These are phyloP conservation scores for Apistogramma diplotaenia DNA, from an alignment of 2,113 vertebrate species.

Conservation along the genomic window DNA sequence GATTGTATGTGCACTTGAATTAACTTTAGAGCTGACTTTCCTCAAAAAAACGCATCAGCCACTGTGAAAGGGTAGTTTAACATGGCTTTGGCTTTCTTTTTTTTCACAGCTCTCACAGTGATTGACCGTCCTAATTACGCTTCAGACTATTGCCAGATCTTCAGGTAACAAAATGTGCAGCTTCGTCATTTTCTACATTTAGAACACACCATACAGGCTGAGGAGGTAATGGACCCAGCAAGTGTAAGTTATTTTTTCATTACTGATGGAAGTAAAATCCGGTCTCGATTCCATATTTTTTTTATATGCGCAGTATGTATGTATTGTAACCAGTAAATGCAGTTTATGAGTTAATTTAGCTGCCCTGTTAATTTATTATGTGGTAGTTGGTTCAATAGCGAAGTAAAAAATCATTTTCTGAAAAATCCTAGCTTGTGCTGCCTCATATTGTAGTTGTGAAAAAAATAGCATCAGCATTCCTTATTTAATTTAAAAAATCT, in stretches of 20 bases:
- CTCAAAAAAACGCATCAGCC: neutral
- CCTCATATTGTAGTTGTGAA: neutral
- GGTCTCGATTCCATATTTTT: neutral
- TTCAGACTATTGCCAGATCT: neutral
- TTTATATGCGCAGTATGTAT: neutral
- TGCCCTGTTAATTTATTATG: neutral
- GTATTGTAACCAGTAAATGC: neutral
- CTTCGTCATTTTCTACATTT: slow-evolving; percentile 13
- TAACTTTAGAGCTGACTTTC: neutral
- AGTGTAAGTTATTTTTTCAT: neutral
- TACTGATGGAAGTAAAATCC: neutral
- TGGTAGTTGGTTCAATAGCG: neutral
- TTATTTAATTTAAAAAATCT: neutral
- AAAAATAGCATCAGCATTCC: neutral
- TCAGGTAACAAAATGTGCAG: neutral
- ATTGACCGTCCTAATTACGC: neutral
- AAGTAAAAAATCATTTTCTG: neutral
- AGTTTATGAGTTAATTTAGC: neutral
- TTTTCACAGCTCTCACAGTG: neutral
- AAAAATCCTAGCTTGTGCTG: neutral
- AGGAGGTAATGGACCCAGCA: neutral
- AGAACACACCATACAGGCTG: neutral
- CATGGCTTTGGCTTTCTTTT: neutral
- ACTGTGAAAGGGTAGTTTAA: neutral
- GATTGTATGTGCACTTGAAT: neutral